Conservation (phyloP, 2,797 vertebrate species). For the Apogon talboti region DNA sequence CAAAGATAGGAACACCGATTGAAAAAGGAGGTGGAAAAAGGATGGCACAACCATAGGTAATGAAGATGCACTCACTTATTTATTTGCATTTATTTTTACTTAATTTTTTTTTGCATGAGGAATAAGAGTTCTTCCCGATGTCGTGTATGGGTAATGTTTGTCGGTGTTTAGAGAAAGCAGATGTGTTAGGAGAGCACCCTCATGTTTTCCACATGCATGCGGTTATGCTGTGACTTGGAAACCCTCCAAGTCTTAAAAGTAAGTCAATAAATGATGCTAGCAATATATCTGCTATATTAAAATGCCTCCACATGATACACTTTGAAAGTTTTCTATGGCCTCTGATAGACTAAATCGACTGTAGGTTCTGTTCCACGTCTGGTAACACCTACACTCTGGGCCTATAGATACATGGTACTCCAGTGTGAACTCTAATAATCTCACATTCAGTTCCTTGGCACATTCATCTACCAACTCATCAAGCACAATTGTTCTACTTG, state of each 20-base stretch:
- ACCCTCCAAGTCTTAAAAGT: slow-evolving; percentile 26
- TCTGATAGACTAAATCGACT: neutral
- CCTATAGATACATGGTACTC: neutral
- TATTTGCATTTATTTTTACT: slow-evolving; percentile 6
- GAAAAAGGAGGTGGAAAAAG: slow-evolving; percentile 50
- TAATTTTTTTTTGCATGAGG: slow-evolving; percentile 16
- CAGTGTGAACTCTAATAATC: neutral
- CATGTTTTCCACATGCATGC: slow-evolving; percentile 43
- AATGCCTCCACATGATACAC: neutral
- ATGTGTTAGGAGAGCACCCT: slow-evolving; percentile 33
- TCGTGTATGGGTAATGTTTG: slow-evolving; percentile 16
- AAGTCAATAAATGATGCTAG: slow-evolving; percentile 17
- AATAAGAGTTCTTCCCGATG: slow-evolving; percentile 29
- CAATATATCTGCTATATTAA: slow-evolving; percentile 9
- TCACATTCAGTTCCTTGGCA: slow-evolving; percentile 8
- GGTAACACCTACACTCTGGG: too few relatives aligned
- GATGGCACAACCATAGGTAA: slow-evolving; percentile 31
- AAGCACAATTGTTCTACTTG: slow-evolving; percentile 3
- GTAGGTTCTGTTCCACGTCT: too few relatives aligned
- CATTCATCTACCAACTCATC: neutral
- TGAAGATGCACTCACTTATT: slow-evolving; percentile 19
- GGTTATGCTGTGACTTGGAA: slow-evolving; percentile 28
- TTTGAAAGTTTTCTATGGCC: slow-evolving; percentile 6
- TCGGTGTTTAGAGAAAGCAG: slow-evolving; percentile 25
- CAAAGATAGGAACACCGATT: slow-evolving; percentile 73